phyloP scores from a whole-genome alignment of 2,113 vertebrate species.

The Montifringilla adamsi region DNA sequence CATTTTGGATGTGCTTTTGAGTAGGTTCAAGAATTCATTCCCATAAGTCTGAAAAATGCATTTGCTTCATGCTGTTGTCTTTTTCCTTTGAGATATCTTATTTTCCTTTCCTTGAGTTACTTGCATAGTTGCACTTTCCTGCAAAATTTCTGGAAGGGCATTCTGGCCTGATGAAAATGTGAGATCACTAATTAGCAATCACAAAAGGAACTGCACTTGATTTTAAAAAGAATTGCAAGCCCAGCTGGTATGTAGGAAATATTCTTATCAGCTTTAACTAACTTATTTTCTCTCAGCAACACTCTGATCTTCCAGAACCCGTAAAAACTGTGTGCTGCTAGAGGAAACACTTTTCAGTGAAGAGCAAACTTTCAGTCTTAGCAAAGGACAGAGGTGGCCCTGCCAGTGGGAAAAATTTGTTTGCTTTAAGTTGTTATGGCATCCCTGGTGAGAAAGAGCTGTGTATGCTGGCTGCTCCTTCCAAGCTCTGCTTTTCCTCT shows the following conservation, averaged over 20 bases:
- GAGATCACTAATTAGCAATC: background rate
- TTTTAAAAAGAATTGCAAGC: background rate
- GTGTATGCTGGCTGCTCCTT: rapidly evolving
- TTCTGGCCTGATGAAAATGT: background rate
- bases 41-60: background rate
- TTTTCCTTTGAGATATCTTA: background rate
- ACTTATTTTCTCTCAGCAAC: background rate
- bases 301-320: background rate
- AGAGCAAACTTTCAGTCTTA: background rate
- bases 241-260: background rate
- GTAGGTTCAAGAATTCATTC: background rate
- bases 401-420: rapidly evolving
- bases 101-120: background rate
- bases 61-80: background rate
- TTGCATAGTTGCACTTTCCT: background rate
- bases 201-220: background rate
- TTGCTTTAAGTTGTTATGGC: background rate
- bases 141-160: background rate
- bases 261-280: background rate
- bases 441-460: background rate
- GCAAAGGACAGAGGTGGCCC: background rate
- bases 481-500: background rate
- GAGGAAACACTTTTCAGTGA: background rate
- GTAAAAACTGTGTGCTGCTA: background rate
- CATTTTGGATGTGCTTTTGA: background rate